Evolutionary conservation across 2,113 vertebrate genomes (phyloP).

Genomic region (Equus przewalskii): DNA sequence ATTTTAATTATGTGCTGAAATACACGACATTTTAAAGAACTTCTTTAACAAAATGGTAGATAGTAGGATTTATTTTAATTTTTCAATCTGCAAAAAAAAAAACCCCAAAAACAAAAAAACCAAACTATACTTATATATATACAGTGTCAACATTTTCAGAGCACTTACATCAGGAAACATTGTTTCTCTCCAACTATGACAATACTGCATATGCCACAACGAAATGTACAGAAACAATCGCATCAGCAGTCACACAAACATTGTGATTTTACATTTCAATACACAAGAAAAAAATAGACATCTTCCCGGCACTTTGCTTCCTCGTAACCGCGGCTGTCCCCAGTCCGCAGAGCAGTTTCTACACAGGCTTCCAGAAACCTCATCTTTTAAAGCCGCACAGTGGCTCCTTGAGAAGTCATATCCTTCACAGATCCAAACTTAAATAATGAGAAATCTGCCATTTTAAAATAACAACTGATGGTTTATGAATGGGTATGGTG

Average conservation of each 20-base stretch:
- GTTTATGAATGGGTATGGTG: constrained; percentile 88
- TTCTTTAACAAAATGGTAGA: constrained; percentile 77
- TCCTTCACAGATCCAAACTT: constrained; percentile 55
- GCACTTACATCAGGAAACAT: constrained; percentile 78
- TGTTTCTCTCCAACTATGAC: constrained; percentile 64
- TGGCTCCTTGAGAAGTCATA: constrained; percentile 62
- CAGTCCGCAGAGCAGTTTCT: constrained; percentile 52
- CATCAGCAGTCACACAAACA: constrained; percentile 65
- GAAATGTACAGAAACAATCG: constrained; percentile 78
- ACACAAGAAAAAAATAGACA: constrained; percentile 76
- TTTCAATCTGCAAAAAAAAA: constrained; percentile 83
- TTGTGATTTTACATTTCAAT: constrained; percentile 82
- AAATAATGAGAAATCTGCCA: constrained; percentile 84
- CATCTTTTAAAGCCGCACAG: not conserved
- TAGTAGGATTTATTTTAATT: constrained; percentile 87
- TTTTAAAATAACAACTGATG: constrained; percentile 86
- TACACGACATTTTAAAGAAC: constrained; percentile 74
- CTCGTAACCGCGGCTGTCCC: not conserved
- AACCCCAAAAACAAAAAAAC: not conserved
- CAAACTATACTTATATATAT: constrained; percentile 60
- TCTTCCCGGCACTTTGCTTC: constrained; percentile 76
- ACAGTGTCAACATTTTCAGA: constrained; percentile 83
- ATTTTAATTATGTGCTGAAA: constrained; percentile 53
- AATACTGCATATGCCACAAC: constrained; percentile 70
- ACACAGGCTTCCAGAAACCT: constrained; percentile 55